A percentile compares a stretch with the other conserved stretches of the same genome.
Evolutionary conservation across 2,113 vertebrate species (phyloP).

Genomic region (Alligator mississippiensis): DNA sequence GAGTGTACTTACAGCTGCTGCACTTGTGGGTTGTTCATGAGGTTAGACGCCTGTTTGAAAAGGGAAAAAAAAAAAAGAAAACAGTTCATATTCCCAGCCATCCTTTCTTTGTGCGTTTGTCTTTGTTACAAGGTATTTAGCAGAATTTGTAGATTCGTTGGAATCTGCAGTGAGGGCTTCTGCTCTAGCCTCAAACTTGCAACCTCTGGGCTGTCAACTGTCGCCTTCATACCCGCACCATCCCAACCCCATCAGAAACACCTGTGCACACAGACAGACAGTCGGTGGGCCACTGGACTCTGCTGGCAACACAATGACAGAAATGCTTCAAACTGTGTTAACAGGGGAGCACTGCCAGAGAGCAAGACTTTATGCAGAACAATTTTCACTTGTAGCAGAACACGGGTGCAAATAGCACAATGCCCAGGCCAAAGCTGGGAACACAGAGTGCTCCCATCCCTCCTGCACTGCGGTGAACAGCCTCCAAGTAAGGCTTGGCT

Average conservation of each 20-base stretch:
- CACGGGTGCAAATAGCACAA: neutral
- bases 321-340: neutral
- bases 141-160: too few species aligned
- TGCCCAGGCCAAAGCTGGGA: neutral
- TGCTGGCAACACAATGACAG: neutral
- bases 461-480: rapidly evolving
- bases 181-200: too few species aligned
- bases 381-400: neutral
- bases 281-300: neutral
- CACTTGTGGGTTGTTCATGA: constrained; percentile 96
- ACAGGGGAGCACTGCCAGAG: neutral
- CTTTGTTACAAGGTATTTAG: too few species aligned
- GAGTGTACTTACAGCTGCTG: constrained; percentile 91
- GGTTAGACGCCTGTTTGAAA: constrained; percentile 86
- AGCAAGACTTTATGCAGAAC: neutral
- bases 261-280: neutral
- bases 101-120: too few species aligned
- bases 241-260: neutral
- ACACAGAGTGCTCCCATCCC: neutral
- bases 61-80: neutral
- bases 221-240: too few species aligned
- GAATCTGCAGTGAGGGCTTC: too few species aligned
- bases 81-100: too few species aligned
- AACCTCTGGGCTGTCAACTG: too few species aligned
- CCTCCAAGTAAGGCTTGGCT: neutral